Evolutionary conservation across 2,888 invertebrate genomes (phyloP), one percentile per base, ranked within the genome.

Genomic region (Drosophila gaucha): DNA sequence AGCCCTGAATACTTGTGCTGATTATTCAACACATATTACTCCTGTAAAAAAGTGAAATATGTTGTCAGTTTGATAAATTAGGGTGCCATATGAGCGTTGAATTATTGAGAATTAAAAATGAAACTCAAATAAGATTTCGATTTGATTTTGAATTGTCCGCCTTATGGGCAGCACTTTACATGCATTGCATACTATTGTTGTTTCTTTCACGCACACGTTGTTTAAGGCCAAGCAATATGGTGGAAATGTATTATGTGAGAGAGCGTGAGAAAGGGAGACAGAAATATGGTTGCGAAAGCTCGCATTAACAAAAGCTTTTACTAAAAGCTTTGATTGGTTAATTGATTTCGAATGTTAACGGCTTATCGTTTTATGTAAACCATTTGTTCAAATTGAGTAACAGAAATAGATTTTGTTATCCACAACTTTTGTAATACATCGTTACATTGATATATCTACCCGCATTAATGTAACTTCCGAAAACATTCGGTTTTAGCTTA

Each of bases 161-260:
- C 33, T 22, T 28, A 69, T 65, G 57, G 55, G 69, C 33, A 68
- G 65, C 78, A 62, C 60, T 73, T 24, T 28, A 1, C 2, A 0
- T 6, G 2, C 9, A 39, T n/a, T 18, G 36, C 24, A 6, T 6
- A 35, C 16, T 18, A 1, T 6, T 3, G 18, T 30, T 43, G 57
- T 63, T 56, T 58, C 51, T 6, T 14, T 73, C 10, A 1, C 9
- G 30, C 57, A 18, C 18, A 16, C 10, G 6, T 0, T 4, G 4
- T 20, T 9, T 8, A n/a, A 4, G 0, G 3, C 3, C 18, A 16
- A 20, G 16, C 18, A 8, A 3, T 3, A 3, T 0, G 12, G 0
- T 14, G 1, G 1, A 3, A 8, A 8, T 18, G 5, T 2, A 9
- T 5, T 2, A 20, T 12, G 30, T 2, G 3, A 18, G 3, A 26